Evolutionary conservation across 2,888 invertebrate genomes (phyloP), one percentile per base, ranked within the genome.

Genomic region (Lasioglossum figueresi): DNA sequence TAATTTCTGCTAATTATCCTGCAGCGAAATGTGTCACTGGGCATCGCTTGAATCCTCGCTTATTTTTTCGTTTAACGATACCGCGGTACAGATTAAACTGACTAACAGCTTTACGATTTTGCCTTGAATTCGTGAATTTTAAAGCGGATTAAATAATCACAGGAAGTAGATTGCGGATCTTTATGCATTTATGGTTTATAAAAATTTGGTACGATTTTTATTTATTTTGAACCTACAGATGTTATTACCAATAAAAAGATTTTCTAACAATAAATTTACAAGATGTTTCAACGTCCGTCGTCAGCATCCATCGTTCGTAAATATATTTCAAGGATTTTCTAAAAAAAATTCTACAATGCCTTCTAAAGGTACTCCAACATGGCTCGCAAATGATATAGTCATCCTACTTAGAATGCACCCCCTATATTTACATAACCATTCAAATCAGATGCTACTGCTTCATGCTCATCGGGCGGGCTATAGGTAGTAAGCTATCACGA

Each of bases 11-110:
- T n/a, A 4, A 70, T 70, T 70, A 40, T n/a, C 19, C n/a, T 23
- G 23, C n/a, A 14, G 6, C 16, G n/a, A 45, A 73, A 56, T 19
- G 43, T 34, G 34, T 48, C 31, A 71, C n/a, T 37, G 52, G 40
- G 19, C 27, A 68, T 14, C 27, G 70, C 76, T 89, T 82, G 82
- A 89, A 86, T 82, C 52, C 14, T 59, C 31, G 68, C 56, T 19
- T 84, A 75, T 27, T 48, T 37, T n/a, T 68, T 27, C 34, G 59
- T 84, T 76, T 10, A 48, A 72, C 23, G 34, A n/a, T n/a, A 40
- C n/a, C 40, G n/a, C 23, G 40, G 14, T 14, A 4, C 12, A 14
- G 40, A 40, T 40, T 70, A 40, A 14, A n/a, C 40, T 40, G 40
- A 4, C 23, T 68, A n/a, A 70, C 40, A 70, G 70, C n/a, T 10